These are phyloP conservation scores for Urocolius indicus DNA, from an alignment of 2,113 vertebrate species.

Conservation along the genomic window DNA sequence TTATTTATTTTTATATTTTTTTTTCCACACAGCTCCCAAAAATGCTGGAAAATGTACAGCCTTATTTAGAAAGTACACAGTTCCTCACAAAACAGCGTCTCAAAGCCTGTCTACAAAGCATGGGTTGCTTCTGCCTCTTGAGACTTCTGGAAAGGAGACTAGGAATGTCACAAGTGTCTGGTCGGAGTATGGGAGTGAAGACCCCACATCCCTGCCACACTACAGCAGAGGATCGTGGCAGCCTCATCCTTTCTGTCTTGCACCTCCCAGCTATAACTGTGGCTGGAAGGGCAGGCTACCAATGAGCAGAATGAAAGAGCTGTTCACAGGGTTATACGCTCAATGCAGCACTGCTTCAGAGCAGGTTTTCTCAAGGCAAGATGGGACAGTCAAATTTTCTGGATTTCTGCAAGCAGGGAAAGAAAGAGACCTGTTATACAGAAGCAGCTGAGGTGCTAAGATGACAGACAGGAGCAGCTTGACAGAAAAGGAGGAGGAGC, in stretches of 20 bases:
- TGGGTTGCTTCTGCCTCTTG: not conserved
- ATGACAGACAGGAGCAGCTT: conserved; percentile 53
- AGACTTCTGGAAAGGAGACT: not conserved
- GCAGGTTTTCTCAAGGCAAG: conserved; percentile 16
- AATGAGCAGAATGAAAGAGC: not conserved
- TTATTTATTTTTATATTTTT: not conserved
- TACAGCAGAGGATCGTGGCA: not conserved
- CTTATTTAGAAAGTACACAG: not conserved
- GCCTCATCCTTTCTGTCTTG: not conserved
- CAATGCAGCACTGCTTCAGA: not conserved
- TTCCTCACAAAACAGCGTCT: not conserved
- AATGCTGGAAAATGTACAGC: not conserved
- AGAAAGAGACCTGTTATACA: conserved; percentile 56
- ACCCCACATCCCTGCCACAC: not conserved
- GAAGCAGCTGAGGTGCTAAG: conserved; percentile 61
- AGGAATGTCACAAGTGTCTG: not conserved
- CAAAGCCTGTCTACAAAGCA: not conserved
- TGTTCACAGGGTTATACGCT: conserved; percentile 19
- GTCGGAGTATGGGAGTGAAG: not conserved
- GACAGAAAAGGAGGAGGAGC: conserved; percentile 50
- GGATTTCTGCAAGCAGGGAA: conserved; percentile 28
- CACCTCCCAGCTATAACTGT: conserved; percentile 7
- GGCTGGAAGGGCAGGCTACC: not conserved
- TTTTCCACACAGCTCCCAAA: not conserved
- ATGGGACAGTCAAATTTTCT: conserved; percentile 16